Percentiles rank a stretch among this genome's conserved stretches.
phyloP scores from a whole-genome alignment of 1,140 invertebrate species.

The Branchinecta lindahli region DNA sequence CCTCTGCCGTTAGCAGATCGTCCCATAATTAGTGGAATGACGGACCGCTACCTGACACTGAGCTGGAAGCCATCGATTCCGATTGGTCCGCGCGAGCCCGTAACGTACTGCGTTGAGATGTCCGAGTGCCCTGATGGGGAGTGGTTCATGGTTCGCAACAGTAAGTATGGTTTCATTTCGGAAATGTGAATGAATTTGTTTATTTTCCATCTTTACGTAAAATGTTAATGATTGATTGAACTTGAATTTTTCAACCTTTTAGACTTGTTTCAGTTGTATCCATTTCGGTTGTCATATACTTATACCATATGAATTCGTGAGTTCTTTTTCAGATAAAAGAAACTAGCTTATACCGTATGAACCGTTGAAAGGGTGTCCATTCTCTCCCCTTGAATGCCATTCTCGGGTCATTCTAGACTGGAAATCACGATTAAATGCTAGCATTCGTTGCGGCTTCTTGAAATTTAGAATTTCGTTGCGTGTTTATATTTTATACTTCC shows the following conservation, averaged over 20 bases:
- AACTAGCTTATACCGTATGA: background rate
- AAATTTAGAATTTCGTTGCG: too few relatives aligned
- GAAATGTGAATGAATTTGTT: background rate
- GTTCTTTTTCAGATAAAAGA: too few relatives aligned
- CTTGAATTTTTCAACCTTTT: conserved; percentile 7
- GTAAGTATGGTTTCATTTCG: conserved; percentile 24
- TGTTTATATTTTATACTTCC: too few relatives aligned
- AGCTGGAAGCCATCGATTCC: conserved; percentile 84
- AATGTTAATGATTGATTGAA: too few relatives aligned
- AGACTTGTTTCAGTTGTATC: too few relatives aligned
- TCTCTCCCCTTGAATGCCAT: too few relatives aligned
- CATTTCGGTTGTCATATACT: too few relatives aligned
- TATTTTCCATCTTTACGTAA: background rate
- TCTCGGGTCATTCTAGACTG: too few relatives aligned
- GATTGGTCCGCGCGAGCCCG: conserved; percentile 55
- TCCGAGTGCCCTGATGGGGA: conserved; percentile 65
- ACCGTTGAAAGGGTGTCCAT: too few relatives aligned
- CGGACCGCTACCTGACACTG: conserved; percentile 61
- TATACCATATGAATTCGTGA: too few relatives aligned
- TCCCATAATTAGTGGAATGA: conserved; percentile 76
- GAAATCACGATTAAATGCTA: too few relatives aligned
- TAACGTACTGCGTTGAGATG: conserved; percentile 90
- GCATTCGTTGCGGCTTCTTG: too few relatives aligned
- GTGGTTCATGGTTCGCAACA: conserved; percentile 64
- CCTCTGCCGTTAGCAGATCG: conserved; percentile 66